Base-by-base conservation (phyloP, 2,113 vertebrate species). In the Cygnus buccinator region DNA sequence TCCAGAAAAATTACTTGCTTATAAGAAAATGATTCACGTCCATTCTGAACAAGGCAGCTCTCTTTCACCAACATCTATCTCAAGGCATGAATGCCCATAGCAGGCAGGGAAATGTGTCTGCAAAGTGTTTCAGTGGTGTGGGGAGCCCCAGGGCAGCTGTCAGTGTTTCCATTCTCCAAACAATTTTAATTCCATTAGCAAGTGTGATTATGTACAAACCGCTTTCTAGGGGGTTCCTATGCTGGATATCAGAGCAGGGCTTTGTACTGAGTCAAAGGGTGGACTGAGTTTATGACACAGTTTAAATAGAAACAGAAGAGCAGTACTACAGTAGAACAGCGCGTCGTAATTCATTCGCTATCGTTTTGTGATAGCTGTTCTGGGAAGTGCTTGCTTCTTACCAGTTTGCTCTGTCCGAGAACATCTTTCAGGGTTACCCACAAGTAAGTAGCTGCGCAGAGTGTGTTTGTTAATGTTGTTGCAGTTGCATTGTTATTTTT, bases 231-330 rank as follows among this genome's bases (percentile, higher is more conserved):
- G 90, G 93, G 78, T 96, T 97, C 89, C 85, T 73, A 61, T 54
- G 43, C 46, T 90, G 89, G 84, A 35, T 74, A 78, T 75, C 57
- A 73, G 89, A 93, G 84, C 68, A 50, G 92, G 77, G 79, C 91
- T 94, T 98, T 94, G 68, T 94, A 35, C 28, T 82, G 84, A 96
- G 85, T 90, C 95, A 96, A 90, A 95, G 88, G 85, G 92, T 84
- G 92, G 92, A 70, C 87, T 94, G 93, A 93, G 87, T 95, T 97
- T 96, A 91, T 90, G 95, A 86, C 88, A 95, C 86, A 86, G 88
- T 90, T 77, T 90, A 96, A 96, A 86, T 13, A 55, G 94, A 79
- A 94, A 26, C 78, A 94, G 93, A 77, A 80, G 71, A 94, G 75
- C 75, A 16, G 87, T 22, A 3, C 75, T 93, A 58, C 71, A 77